Base-by-base conservation (phyloP, 2,888 invertebrate genomes). In the Choristoneura rosaceana region DNA sequence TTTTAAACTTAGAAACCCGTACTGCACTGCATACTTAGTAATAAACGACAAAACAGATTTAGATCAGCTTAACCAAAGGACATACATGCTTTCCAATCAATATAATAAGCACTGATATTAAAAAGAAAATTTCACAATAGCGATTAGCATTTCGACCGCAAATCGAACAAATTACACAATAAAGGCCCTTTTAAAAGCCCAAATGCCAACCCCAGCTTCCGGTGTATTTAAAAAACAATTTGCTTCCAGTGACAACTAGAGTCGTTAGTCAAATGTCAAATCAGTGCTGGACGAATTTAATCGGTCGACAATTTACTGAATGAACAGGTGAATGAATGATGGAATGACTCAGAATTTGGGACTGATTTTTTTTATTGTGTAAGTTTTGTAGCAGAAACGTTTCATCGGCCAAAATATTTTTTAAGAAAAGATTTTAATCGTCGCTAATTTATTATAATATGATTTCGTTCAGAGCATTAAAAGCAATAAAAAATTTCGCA, bases 241-340 rank as follows among this genome's bases (percentile, higher is more conserved):
- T 60, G 60, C 38, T 34, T 10, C 38, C 3, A 33, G 15, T 33
- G 59, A 59, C 59, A 59, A 52, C 50, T 52, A 52, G 55, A 38
- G 38, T 60, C 60, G 12, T 60, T 60, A 60, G 60, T 34, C 60
- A 60, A 38, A 60, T 12, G 55, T 55, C 55, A 25, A 9, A 55
- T 55, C 55, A 25, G 12, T n/a, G 25, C 55, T n/a, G 59, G 25
- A 33, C 38, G 38, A 60, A 60, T 38, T 60, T 15, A 60, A 38
- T 34, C 60, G 38, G n/a, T 3, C 60, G 7, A 38, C 38, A n/a
- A 60, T 60, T 60, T 10, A 55, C 55, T 17, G 55, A 25, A 55
- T 25, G 12, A 25, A 25, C 55, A 25, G 25, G 25, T 55, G 17
- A 55, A 55, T 55, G 55, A 25, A 55, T 55, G 55, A 25, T 55